These are phyloP conservation scores for Pygoscelis antarcticus DNA, from an alignment of 2,113 vertebrate species.

Conservation along the genomic window DNA sequence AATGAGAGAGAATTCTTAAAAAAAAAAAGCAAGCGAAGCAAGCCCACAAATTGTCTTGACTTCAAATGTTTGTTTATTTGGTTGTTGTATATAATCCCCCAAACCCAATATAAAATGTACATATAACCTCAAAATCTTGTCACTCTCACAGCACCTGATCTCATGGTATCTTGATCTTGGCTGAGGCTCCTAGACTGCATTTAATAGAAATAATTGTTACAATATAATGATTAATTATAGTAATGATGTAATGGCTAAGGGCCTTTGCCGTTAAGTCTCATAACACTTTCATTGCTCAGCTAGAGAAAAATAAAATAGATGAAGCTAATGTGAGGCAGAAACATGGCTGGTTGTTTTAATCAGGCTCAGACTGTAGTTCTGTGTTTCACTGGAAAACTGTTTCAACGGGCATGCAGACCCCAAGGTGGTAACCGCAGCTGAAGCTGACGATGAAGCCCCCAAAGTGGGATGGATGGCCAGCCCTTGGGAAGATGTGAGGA, in stretches of 20 bases:
- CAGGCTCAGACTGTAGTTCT: not conserved
- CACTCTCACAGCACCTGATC: not conserved
- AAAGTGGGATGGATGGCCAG: not conserved
- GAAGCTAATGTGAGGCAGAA: not conserved
- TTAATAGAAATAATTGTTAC: slow-evolving; percentile 16
- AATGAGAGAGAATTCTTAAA: not conserved
- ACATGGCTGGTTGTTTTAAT: not conserved
- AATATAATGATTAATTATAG: slow-evolving; percentile 39
- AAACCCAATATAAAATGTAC: not conserved
- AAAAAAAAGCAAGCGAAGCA: not conserved
- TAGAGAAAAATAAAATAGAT: not conserved
- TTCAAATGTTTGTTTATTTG: not conserved
- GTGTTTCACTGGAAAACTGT: not conserved
- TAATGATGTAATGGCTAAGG: not conserved
- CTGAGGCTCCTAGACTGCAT: not conserved
- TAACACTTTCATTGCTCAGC: not conserved
- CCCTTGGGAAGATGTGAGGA: not conserved
- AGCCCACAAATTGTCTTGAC: not conserved
- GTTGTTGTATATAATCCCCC: not conserved
- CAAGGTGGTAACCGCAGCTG: not conserved
- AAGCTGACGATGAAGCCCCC: not conserved
- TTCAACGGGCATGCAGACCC: not conserved
- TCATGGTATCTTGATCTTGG: not conserved
- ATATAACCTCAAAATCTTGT: not conserved
- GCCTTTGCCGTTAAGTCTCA: not conserved